These are phyloP conservation scores for Plecotus auritus DNA, from an alignment of 2,113 vertebrate species.

Conservation along the genomic window DNA sequence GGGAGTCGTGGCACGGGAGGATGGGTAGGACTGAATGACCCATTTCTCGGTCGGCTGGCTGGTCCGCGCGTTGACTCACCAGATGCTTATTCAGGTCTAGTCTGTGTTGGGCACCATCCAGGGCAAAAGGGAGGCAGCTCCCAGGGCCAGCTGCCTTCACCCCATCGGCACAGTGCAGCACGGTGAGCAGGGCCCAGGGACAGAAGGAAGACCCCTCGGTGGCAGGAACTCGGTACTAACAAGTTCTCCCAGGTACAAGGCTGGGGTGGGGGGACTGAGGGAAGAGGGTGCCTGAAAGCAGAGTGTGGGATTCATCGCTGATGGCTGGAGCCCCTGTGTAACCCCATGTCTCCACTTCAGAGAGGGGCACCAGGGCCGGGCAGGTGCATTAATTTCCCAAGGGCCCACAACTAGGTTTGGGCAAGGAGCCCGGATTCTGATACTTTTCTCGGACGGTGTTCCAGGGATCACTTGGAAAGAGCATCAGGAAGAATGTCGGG, in stretches of 20 bases:
- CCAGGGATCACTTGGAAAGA: rapidly evolving
- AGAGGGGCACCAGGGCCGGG: neutral
- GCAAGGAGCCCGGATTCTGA: rapidly evolving
- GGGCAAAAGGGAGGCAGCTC: neutral
- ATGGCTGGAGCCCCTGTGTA: rapidly evolving
- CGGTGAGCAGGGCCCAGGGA: rapidly evolving
- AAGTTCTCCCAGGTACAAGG: neutral
- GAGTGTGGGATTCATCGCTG: rapidly evolving
- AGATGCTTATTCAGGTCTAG: neutral
- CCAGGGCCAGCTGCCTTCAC: neutral
- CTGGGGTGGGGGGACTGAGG: rapidly evolving
- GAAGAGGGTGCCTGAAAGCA: neutral
- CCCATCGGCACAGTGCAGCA: rapidly evolving
- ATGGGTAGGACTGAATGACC: rapidly evolving
- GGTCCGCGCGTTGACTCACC: neutral
- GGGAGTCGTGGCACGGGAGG: neutral
- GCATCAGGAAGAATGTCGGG: rapidly evolving
- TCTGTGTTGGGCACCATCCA: neutral
- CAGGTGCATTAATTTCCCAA: neutral
- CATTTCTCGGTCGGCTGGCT: rapidly evolving
- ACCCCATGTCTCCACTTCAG: neutral
- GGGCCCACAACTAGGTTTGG: rapidly evolving
- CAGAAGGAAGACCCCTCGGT: rapidly evolving
- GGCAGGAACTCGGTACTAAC: rapidly evolving
- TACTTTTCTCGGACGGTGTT: rapidly evolving